A percentile compares a stretch with the other conserved stretches of the same genome.
phyloP scores from a whole-genome alignment of 2,797 vertebrate species.

The Xerus rutilus region DNA sequence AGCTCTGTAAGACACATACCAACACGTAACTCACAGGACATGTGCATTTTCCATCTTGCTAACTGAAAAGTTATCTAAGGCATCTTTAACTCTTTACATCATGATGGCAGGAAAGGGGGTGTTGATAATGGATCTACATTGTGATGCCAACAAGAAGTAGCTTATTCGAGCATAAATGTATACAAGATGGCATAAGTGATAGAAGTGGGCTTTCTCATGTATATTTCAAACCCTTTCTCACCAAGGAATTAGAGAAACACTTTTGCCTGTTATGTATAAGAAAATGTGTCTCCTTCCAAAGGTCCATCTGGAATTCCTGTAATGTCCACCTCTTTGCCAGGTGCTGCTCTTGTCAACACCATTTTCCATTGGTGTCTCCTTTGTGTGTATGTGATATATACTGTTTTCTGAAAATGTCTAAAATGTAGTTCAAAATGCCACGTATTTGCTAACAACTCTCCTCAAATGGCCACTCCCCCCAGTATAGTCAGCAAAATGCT shows the following conservation, averaged over 20 bases:
- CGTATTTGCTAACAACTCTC: neutral
- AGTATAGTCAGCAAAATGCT: neutral
- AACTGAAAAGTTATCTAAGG: neutral
- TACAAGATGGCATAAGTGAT: neutral
- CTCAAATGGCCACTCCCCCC: neutral
- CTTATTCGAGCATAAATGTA: constrained; percentile 23
- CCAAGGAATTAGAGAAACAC: neutral
- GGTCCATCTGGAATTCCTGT: neutral
- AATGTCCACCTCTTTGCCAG: neutral
- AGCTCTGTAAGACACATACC: neutral
- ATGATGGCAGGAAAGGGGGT: neutral
- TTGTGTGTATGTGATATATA: neutral
- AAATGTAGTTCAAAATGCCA: neutral
- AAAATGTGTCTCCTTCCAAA: neutral
- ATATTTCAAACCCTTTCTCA: constrained; percentile 4
- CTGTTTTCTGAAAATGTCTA: constrained; percentile 51
- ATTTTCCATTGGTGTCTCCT: neutral
- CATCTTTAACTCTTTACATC: neutral
- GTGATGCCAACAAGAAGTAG: neutral
- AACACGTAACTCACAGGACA: neutral
- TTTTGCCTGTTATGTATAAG: neutral
- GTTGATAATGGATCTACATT: constrained; percentile 16
- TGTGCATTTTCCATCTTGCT: constrained; percentile 51
- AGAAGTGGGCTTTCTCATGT: neutral
- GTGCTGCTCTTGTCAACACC: neutral